Evolutionary conservation across 2,888 invertebrate genomes (phyloP), one percentile per base, ranked within the genome.

Genomic region (Stratiomys singularior): DNA sequence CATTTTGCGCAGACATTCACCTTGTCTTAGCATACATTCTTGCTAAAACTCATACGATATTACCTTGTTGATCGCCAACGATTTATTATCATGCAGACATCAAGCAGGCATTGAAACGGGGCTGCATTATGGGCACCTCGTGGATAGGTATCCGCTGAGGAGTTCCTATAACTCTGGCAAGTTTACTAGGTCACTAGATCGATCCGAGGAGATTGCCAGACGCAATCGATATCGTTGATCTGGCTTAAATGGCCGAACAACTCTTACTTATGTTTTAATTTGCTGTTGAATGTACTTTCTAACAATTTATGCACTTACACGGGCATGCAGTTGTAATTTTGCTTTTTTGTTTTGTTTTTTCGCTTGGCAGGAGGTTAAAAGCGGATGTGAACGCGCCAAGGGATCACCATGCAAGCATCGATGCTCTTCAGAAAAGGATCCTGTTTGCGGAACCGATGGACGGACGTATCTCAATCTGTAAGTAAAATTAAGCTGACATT

Each of bases 371-470:
- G 90, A 86, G 64, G 88, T 90, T 60, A 89, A 89, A 74, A 89
- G 90, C 1, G 87, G 90, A 1, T 93, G 93, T 81, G 90, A 91
- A 25, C 87, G 92, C 1, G 90, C 92, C 0, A 90, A 90, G 80
- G 93, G 93, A 0, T 92, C 92, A 0, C 90, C 90, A 77, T 93
- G 93, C 82, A 92, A 92, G 74, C 91, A 91, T 80, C 91, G 93
- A 71, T 96, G 96, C 86, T 92, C 93, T 0, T 91, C 92, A 0
- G 96, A 96, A 84, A 91, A 94, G 82, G 96, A 96, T 85, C 93
- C 94, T 0, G 95, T 96, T 25, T 96, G 96, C 84, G 96, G 96
- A 0, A 95, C 96, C 0, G 94, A 95, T 81, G 95, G 96, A 30
- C 89, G 94, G 80, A 96, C 96, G 0, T 96, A 96, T 83, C 89